Percentiles rank a stretch among this genome's conserved stretches.
These are phyloP conservation scores for Cyanistes caeruleus DNA, from an alignment of 2,113 vertebrate genomes.

Conservation along the genomic window DNA sequence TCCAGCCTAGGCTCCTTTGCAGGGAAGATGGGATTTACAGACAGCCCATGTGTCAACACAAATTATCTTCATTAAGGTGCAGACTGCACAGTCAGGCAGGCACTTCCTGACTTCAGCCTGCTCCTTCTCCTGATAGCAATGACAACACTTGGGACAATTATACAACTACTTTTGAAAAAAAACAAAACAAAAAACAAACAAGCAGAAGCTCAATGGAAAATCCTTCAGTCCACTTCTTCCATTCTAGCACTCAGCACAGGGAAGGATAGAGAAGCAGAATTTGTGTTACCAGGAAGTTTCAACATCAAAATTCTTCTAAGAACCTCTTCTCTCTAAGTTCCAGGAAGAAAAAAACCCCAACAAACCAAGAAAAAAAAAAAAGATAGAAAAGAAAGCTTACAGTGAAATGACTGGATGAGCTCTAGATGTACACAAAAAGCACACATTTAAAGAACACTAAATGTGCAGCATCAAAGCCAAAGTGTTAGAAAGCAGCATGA, in stretches of 20 bases:
- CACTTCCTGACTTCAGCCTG: not conserved
- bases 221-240: not conserved
- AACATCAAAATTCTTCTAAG: not conserved
- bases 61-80: not conserved
- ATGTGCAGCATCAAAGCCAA: not conserved
- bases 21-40: not conserved
- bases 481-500: not conserved
- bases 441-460: not conserved
- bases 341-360: not conserved
- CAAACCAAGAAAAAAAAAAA: not conserved
- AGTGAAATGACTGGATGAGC: not conserved
- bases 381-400: not conserved
- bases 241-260: not conserved
- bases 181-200: not conserved
- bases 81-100: not conserved
- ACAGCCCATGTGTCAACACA: not conserved
- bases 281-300: not conserved
- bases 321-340: not conserved
- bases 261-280: not conserved
- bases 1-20: not conserved
- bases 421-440: not conserved
- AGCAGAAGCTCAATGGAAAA: not conserved
- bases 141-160: not conserved
- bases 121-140: not conserved
- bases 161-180: not conserved